phyloP scores from a whole-genome alignment of 2,113 vertebrate species.

The Fulmarus glacialis region DNA sequence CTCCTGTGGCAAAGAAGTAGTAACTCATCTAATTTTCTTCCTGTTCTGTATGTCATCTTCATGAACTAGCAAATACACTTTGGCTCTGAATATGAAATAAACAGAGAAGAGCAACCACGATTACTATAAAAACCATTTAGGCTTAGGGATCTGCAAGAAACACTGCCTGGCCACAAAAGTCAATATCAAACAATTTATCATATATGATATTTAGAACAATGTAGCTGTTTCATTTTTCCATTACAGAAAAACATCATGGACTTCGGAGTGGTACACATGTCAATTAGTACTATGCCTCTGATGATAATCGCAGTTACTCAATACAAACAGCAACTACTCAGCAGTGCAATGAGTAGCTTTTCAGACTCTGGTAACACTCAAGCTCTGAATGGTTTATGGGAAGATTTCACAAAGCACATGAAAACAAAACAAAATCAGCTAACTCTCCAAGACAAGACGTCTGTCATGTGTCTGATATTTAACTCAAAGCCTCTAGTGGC shows the following conservation, averaged over 20 bases:
- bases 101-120: background rate
- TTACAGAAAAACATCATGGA: background rate
- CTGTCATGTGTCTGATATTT: conserved; percentile 18
- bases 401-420: conserved; percentile 18
- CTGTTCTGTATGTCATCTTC: background rate
- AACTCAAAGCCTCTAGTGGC: background rate
- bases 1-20: background rate
- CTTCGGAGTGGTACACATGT: background rate
- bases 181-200: background rate
- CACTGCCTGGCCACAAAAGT: background rate
- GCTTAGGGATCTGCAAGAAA: background rate
- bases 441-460: background rate
- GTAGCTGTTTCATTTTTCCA: background rate
- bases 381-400: background rate
- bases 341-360: background rate
- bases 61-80: background rate
- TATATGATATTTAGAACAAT: background rate
- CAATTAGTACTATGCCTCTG: background rate
- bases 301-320: background rate
- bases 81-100: background rate
- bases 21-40: background rate
- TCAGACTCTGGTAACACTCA: background rate
- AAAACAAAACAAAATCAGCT: conserved; percentile 22
- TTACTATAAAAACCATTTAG: background rate
- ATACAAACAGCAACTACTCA: background rate